Evolutionary conservation across 2,888 invertebrate genomes (phyloP), one percentile per base, ranked within the genome.

Genomic region (Morpho deidamia): DNA sequence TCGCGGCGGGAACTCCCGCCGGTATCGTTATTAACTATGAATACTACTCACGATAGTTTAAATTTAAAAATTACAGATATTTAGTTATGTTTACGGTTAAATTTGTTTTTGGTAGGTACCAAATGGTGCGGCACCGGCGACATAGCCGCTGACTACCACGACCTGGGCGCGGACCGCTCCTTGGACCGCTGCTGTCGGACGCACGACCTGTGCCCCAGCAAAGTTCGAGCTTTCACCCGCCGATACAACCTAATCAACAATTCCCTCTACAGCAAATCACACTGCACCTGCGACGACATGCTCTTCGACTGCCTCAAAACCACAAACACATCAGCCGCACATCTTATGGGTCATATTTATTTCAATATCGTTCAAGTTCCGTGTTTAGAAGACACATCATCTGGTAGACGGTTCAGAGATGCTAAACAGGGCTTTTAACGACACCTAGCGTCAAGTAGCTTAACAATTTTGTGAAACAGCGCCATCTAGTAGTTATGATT

Each of bases 111-210:
- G 10, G 11, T 5, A 96, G 96, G 96, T 60, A 97, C 96, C 39
- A 96, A 96, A 79, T 97, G 96, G 96, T 98, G 97, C 72, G 97
- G 97, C 11, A 94, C 95, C 0, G 97, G 97, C 0, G 97, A 97
- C 78, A 93, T 96, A 64, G 97, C 97, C 0, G 86, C 91, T 12
- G 92, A 94, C 72, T 97, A 96, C 83, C 94, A 94, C 78, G 97
- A 97, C 81, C 88, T 97, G 61, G 98, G 98, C 40, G 90, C 92
- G 0, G 94, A 94, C 69, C 71, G 85, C 45, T 84, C 87, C 35
- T 92, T 95, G 66, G 97, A 97, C 83, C 91, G 92, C 66, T 98
- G 98, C 78, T 98, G 98, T 81, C 92, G 97, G 56, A 94, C 94
- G 11, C 98, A 98, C 78, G 97, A 98, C 86, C 91, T 97, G 49